Conservation (phyloP, 2,113 vertebrate species). For the Fukomys damarensis region DNA sequence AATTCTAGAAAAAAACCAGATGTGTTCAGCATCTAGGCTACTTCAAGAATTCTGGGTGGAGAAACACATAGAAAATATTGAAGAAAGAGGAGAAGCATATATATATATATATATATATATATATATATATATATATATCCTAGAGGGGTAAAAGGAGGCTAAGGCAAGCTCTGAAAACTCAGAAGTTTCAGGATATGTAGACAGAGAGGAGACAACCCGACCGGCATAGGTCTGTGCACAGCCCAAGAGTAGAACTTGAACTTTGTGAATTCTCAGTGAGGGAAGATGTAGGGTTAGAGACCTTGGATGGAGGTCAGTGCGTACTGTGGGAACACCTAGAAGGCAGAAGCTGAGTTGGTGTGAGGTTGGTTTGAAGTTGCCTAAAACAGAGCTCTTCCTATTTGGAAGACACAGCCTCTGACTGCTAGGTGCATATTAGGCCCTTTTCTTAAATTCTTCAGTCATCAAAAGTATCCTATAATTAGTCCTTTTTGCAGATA, state of each 20-base stretch:
- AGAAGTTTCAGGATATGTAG: neutral
- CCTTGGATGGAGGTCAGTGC: neutral
- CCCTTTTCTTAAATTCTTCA: neutral
- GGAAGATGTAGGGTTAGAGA: neutral
- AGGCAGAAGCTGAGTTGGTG: neutral
- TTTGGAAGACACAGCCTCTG: neutral
- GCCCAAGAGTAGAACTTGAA: neutral
- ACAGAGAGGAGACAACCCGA: neutral
- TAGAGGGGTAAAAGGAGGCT: neutral
- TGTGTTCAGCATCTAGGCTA: neutral
- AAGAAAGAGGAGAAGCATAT: neutral
- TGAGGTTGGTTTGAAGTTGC: neutral
- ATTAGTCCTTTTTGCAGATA: neutral
- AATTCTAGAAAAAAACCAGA: neutral
- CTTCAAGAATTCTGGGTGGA: neutral
- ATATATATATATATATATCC: no score
- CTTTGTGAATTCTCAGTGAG: neutral
- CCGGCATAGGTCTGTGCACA: neutral
- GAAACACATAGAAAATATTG: neutral
- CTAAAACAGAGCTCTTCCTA: neutral
- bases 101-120: no score
- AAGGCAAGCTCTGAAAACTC: neutral
- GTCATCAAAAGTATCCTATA: neutral
- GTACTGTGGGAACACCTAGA: neutral
- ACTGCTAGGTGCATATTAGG: neutral